These are phyloP conservation scores for Natator depressus DNA, from an alignment of 2,113 vertebrate species.

Conservation along the genomic window DNA sequence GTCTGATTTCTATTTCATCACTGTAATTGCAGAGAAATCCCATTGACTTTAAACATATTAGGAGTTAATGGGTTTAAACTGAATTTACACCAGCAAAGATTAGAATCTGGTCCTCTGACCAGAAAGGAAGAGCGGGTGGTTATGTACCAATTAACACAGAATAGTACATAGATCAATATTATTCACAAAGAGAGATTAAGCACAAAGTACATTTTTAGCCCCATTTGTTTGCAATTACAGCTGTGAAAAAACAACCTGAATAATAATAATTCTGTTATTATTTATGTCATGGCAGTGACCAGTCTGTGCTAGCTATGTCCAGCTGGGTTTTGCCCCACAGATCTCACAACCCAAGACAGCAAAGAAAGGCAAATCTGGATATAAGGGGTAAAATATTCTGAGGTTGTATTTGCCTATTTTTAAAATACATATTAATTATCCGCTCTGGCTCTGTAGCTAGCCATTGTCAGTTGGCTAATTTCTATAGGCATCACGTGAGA, in stretches of 20 bases:
- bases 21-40: neutral
- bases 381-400: neutral
- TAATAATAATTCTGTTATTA: neutral
- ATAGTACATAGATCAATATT: neutral
- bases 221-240: neutral
- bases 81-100: neutral
- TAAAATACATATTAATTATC: neutral
- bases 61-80: neutral
- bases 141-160: neutral
- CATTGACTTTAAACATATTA: neutral
- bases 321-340: neutral
- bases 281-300: neutral
- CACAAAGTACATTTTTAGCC: neutral
- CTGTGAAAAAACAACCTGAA: neutral
- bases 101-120: neutral
- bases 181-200: neutral
- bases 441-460: neutral
- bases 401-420: neutral
- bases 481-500: neutral
- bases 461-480: neutral
- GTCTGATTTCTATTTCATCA: conserved; percentile 17
- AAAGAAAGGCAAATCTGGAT: neutral
- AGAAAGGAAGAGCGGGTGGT: neutral
- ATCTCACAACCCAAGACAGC: neutral
- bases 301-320: neutral